Percentiles rank a stretch among this genome's conserved stretches.
Conservation (phyloP, 1,140 invertebrate genomes). For the Drosophila subpulchrella region DNA sequence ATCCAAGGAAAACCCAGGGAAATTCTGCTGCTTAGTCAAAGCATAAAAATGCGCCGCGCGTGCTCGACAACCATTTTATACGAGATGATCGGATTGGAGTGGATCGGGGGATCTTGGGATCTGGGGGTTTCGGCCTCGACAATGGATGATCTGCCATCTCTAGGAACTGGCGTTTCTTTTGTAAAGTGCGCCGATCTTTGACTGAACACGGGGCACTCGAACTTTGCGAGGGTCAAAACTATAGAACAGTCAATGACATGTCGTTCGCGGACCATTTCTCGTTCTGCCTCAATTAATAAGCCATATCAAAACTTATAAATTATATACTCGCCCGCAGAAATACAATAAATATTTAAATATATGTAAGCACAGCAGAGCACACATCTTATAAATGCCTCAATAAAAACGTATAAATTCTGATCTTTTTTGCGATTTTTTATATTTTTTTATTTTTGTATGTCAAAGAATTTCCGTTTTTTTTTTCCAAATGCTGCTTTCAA, state of each 20-base stretch:
- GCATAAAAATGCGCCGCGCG: conserved; percentile 63
- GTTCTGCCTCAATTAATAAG: conserved; percentile 64
- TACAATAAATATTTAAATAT: conserved; percentile 62
- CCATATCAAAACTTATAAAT: conserved; percentile 75
- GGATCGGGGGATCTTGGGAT: conserved; percentile 5
- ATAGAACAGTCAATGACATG: conserved; percentile 78
- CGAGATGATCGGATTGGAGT: conserved; percentile 1
- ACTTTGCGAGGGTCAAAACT: conserved; percentile 80
- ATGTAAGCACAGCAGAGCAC: conserved; percentile 17
- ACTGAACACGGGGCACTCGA: conserved; percentile 55
- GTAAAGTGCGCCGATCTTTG: conserved; percentile 78
- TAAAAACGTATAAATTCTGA: conserved; percentile 56
- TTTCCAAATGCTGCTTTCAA: conserved; percentile 56
- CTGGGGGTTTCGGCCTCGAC: conserved; percentile 48
- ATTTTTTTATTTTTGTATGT: conserved; percentile 51
- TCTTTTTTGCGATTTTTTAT: conserved; percentile 41
- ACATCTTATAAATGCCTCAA: conserved; percentile 46
- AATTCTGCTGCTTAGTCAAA: conserved; percentile 61
- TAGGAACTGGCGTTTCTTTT: conserved; percentile 16
- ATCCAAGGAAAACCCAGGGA: conserved; percentile 68
- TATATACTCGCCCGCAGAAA: conserved; percentile 42
- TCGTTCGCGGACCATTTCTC: conserved; percentile 13
- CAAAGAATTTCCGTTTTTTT: conserved; percentile 69
- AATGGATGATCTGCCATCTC: conserved; percentile 22
- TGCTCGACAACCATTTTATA: conserved; percentile 30